Conservation (phyloP, 2,888 invertebrate genomes). For the Eupithecia abbreviata region DNA sequence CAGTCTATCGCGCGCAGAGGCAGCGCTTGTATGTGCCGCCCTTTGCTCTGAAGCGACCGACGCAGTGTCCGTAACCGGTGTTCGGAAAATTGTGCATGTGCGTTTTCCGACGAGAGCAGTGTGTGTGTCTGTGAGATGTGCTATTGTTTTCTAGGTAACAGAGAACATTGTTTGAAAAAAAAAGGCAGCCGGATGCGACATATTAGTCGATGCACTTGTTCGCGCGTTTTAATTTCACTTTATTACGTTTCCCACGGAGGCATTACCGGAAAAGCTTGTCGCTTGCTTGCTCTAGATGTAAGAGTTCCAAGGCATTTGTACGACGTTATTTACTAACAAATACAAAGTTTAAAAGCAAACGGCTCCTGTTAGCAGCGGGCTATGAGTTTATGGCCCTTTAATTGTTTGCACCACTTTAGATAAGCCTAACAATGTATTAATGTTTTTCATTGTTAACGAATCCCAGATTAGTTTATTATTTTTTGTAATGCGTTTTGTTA, state of each 20-base stretch:
- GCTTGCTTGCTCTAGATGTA: conserved; percentile 46
- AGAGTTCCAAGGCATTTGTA: conserved; percentile 41
- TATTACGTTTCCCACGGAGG: conserved; percentile 61
- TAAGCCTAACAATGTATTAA: conserved; percentile 67
- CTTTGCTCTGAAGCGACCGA: conserved; percentile 79
- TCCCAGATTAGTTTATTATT: not conserved
- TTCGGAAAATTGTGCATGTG: conserved; percentile 84
- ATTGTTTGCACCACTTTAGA: conserved; percentile 74
- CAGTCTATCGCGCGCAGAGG: conserved; percentile 82
- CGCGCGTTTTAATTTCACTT: conserved; percentile 68
- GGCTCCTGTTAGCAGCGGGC: conserved; percentile 61
- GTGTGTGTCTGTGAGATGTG: conserved; percentile 83
- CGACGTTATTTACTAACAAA: conserved; percentile 44
- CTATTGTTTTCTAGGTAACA: conserved; percentile 83
- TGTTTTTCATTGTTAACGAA: conserved; percentile 37
- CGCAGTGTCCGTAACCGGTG: conserved; percentile 82
- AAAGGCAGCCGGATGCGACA: conserved; percentile 72
- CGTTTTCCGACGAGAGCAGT: conserved; percentile 82
- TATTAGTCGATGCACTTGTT: conserved; percentile 67
- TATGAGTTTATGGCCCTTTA: conserved; percentile 73
- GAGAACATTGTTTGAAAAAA: conserved; percentile 63
- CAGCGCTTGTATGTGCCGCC: conserved; percentile 76
- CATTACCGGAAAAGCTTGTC: conserved; percentile 53
- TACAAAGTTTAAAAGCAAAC: conserved; percentile 57
- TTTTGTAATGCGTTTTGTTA: not conserved